Percentiles rank a stretch among this genome's conserved stretches.
Evolutionary conservation across 2,888 invertebrate species (phyloP).

Genomic region (Megastigmus dorsalis): DNA sequence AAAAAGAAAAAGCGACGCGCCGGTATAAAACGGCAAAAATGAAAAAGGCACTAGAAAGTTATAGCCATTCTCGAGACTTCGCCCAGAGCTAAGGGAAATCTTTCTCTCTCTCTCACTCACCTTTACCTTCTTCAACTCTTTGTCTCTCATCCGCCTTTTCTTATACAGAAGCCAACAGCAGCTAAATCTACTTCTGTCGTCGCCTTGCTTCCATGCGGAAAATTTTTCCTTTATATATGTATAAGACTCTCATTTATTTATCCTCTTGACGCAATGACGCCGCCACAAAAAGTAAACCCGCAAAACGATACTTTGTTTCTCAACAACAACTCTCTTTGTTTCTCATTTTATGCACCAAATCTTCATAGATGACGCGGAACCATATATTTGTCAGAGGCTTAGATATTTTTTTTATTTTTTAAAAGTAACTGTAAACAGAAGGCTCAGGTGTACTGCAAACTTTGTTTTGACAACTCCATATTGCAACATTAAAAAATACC

Average conservation of each 20-base stretch:
- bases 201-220: not conserved
- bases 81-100: constrained; percentile 44
- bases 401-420: too few relatives aligned
- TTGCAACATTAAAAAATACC: too few relatives aligned
- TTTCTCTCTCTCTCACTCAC: not conserved
- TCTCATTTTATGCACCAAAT: constrained; percentile 30
- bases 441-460: too few relatives aligned
- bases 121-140: not conserved
- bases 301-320: constrained; percentile 16
- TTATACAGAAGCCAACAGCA: not conserved
- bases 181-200: constrained; percentile 37
- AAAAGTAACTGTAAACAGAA: too few relatives aligned
- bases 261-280: constrained; percentile 34
- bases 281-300: constrained; percentile 19
- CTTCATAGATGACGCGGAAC: not conserved
- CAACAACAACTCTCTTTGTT: constrained; percentile 6
- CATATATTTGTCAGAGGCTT: constrained; percentile 32
- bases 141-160: constrained; percentile 47
- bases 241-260: constrained; percentile 43
- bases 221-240: not conserved
- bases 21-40: constrained; percentile 43
- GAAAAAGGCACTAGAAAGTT: constrained; percentile 48
- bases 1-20: constrained; percentile 2
- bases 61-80: constrained; percentile 44
- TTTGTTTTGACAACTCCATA: too few relatives aligned